Percentiles rank a stretch among this genome's conserved stretches.
Conservation (phyloP, 2,888 invertebrate genomes). For the Xanthorhoe spadicearia region DNA sequence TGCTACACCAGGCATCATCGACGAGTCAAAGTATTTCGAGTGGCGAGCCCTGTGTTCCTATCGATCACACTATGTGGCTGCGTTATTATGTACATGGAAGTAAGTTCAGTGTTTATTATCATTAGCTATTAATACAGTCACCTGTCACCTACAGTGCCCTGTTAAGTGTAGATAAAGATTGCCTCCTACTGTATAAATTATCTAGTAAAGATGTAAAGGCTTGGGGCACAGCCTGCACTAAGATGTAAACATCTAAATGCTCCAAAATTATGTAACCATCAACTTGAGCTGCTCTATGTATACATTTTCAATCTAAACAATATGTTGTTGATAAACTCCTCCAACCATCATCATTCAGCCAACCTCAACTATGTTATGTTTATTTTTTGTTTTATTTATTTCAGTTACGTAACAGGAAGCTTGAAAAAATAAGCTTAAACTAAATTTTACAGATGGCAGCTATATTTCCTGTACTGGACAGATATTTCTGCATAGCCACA, state of each 20-base stretch:
- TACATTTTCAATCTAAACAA: too few species aligned
- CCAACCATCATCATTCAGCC: too few species aligned
- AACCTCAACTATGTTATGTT: too few species aligned
- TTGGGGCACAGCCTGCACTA: too few species aligned
- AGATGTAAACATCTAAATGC: too few species aligned
- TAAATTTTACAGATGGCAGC: conserved; percentile 89
- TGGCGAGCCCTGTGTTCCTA: conserved; percentile 96
- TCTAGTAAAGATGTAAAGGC: too few species aligned
- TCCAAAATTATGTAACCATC: too few species aligned
- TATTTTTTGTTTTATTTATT: not conserved
- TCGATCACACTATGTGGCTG: conserved; percentile 95
- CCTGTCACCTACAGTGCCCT: too few species aligned
- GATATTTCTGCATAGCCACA: conserved; percentile 93
- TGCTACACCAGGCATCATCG: conserved; percentile 93
- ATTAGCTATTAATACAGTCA: not conserved
- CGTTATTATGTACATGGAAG: conserved; percentile 96
- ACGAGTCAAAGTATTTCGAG: conserved; percentile 94
- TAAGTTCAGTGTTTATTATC: conserved; percentile 63
- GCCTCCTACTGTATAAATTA: too few species aligned
- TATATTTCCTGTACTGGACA: conserved; percentile 94
- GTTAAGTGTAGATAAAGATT: too few species aligned
- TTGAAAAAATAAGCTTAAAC: not conserved
- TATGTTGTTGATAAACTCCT: too few species aligned
- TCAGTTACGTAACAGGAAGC: not conserved
- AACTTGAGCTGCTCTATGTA: too few species aligned